Conservation (phyloP, 2,113 vertebrate species). For the Diadophis punctatus region DNA sequence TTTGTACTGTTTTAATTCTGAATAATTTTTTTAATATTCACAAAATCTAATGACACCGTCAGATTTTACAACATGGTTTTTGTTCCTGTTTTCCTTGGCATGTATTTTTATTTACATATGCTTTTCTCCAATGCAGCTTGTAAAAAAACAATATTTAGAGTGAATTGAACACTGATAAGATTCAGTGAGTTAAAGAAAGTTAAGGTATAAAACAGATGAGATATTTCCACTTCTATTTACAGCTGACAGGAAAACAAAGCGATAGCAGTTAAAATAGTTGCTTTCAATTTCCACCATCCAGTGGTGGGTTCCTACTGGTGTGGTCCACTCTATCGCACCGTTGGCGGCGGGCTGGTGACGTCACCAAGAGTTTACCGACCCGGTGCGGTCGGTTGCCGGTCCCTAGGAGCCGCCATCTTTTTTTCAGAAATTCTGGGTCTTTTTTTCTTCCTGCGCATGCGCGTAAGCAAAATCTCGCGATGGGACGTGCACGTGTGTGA, state of each 20-base stretch:
- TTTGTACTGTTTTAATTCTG: not conserved
- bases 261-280: not conserved
- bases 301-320: no score
- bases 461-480: no score
- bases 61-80: not conserved
- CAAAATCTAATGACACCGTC: not conserved
- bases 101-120: not conserved
- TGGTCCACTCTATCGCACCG: no score
- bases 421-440: no score
- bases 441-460: no score
- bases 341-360: no score
- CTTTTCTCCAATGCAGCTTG: not conserved
- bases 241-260: not conserved
- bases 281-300: not conserved
- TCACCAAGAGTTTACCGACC: no score
- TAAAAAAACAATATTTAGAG: not conserved
- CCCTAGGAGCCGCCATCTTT: no score
- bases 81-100: not conserved
- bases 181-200: not conserved
- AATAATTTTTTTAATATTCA: not conserved
- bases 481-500: no score
- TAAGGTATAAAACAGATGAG: not conserved
- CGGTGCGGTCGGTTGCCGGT: no score
- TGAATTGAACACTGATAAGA: not conserved
- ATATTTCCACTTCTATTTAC: not conserved